These are phyloP conservation scores for Centropus bengalensis DNA, from an alignment of 2,113 vertebrate species.

Conservation along the genomic window DNA sequence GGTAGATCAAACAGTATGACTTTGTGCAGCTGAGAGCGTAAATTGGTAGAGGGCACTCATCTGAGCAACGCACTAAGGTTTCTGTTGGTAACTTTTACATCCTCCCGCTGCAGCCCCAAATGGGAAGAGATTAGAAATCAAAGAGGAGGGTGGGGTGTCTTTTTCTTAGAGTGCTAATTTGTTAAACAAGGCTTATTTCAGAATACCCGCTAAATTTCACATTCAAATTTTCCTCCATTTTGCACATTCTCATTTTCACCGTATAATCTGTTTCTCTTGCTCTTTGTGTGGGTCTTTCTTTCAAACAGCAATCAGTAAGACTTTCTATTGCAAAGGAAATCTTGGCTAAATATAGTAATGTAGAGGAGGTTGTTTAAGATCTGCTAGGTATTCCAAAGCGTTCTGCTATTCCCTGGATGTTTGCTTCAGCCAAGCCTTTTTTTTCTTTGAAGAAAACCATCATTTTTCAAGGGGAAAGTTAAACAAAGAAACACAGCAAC, in stretches of 20 bases:
- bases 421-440: neutral
- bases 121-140: neutral
- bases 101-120: neutral
- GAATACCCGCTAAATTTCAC: neutral
- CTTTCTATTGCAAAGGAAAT: neutral
- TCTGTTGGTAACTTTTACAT: neutral
- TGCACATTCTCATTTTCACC: neutral
- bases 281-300: conserved; percentile 6
- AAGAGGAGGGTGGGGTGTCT: neutral
- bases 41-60: neutral
- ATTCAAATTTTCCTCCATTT: neutral
- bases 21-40: neutral
- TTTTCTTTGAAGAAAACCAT: neutral
- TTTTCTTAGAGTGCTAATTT: neutral
- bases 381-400: conserved; percentile 6
- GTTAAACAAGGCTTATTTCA: neutral
- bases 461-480: neutral
- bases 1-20: neutral
- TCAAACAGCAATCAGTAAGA: conserved; percentile 16
- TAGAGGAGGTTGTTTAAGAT: conserved; percentile 9
- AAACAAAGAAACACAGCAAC: neutral
- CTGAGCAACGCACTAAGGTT: neutral
- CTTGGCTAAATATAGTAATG: conserved; percentile 33
- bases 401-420: conserved; percentile 31
- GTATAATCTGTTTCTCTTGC: neutral